These are phyloP conservation scores for Drosophila erecta DNA, from an alignment of 1,140 invertebrate genomes.

Conservation along the genomic window DNA sequence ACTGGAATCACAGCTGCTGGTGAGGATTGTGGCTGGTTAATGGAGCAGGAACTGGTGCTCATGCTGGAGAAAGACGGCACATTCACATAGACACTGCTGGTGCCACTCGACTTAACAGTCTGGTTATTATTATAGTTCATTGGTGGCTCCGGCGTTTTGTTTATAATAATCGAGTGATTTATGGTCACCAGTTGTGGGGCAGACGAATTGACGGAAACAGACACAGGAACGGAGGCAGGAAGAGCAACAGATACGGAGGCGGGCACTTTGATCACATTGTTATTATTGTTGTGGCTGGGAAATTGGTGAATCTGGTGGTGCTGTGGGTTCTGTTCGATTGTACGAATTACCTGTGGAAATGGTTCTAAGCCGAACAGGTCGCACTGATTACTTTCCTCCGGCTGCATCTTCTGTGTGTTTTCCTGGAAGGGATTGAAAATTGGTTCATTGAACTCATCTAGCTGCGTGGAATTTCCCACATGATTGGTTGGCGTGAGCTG, in stretches of 20 bases:
- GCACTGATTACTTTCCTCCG: constrained; percentile 19
- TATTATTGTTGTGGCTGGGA: constrained; percentile 60
- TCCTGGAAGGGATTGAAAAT: constrained; percentile 82
- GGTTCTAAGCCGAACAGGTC: constrained; percentile 87
- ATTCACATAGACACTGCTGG: constrained; percentile 76
- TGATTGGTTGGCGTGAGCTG: constrained; percentile 37
- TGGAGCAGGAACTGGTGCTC: constrained; percentile 21
- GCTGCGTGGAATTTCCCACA: constrained; percentile 24
- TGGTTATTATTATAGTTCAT: constrained; percentile 38
- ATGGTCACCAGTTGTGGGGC: constrained; percentile 74
- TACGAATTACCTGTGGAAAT: constrained; percentile 85
- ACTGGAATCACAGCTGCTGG: constrained; percentile 10
- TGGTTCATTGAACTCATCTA: constrained; percentile 83
- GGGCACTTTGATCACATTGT: constrained; percentile 59
- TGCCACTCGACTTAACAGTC: constrained; percentile 27
- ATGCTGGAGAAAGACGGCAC: constrained; percentile 50
- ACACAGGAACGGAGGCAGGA: constrained; percentile 24
- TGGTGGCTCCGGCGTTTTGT: constrained; percentile 76
- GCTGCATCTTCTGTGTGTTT: constrained; percentile 24
- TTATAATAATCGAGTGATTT: constrained; percentile 83
- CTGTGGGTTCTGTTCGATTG: constrained; percentile 51
- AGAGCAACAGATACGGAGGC: constrained; percentile 25
- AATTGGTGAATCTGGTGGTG: constrained; percentile 64
- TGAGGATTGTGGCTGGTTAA: constrained; percentile 21
- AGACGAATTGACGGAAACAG: constrained; percentile 24